phyloP scores from a whole-genome alignment of 2,888 invertebrate species.

The Agonopterix arenella region DNA sequence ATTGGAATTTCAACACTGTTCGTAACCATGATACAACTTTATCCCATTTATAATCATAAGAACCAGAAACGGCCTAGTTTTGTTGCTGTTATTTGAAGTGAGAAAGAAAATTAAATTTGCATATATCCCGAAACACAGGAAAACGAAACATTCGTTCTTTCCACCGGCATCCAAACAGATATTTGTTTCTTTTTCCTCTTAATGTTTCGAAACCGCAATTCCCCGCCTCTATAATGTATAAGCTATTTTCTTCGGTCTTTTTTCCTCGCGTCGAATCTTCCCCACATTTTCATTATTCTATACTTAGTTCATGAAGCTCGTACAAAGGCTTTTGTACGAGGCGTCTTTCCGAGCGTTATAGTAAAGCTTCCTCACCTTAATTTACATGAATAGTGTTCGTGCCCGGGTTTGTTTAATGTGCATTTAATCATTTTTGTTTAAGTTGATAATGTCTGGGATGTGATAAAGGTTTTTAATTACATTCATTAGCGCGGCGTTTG shows the following conservation, averaged over 20 bases:
- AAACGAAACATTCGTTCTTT: not conserved
- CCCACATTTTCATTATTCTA: conserved; percentile 46
- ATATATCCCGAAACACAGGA: too few relatives aligned
- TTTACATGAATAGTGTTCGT: conserved; percentile 49
- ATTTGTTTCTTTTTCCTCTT: not conserved
- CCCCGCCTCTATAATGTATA: conserved; percentile 14
- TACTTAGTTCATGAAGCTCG: conserved; percentile 28
- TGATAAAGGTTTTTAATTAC: not conserved
- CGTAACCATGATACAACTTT: too few relatives aligned
- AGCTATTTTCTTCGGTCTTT: conserved; percentile 16
- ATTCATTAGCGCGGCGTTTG: not conserved
- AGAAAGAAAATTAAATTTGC: too few relatives aligned
- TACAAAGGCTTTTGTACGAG: conserved; percentile 45
- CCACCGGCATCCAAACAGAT: not conserved
- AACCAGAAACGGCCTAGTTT: too few relatives aligned
- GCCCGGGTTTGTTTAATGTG: conserved; percentile 24
- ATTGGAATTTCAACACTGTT: too few relatives aligned
- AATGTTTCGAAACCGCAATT: conserved; percentile 8
- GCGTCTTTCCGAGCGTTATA: conserved; percentile 32
- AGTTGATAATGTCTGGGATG: conserved; percentile 1
- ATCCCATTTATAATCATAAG: too few relatives aligned
- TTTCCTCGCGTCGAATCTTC: conserved; percentile 25
- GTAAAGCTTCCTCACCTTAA: conserved; percentile 41
- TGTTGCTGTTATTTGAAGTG: too few relatives aligned
- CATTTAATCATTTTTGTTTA: conserved; percentile 28